These are phyloP conservation scores for Mobula birostris DNA, from an alignment of 2,113 vertebrate species.

Conservation along the genomic window DNA sequence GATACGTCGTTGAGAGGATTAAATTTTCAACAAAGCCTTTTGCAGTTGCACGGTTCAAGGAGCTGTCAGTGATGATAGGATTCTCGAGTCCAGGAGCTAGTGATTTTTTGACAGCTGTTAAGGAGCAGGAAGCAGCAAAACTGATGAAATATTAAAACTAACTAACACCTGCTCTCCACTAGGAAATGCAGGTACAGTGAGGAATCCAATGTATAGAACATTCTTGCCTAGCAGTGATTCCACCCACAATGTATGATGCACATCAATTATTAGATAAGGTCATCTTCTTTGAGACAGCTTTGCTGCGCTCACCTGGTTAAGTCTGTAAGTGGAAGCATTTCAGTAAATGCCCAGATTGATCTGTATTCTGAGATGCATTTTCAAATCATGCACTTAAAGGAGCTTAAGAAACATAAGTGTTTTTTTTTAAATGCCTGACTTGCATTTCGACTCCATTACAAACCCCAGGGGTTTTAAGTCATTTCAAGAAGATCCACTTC, in stretches of 20 bases:
- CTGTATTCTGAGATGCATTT: not conserved
- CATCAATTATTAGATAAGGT: constrained; percentile 16
- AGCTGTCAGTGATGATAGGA: not conserved
- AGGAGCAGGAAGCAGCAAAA: not conserved
- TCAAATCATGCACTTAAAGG: not conserved
- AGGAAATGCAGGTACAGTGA: constrained; percentile 9
- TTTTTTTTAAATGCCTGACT: not conserved
- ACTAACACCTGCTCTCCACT: not conserved
- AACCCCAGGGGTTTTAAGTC: not conserved
- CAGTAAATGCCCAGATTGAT: not conserved
- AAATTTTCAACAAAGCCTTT: not conserved
- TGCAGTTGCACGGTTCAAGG: not conserved
- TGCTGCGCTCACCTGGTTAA: not conserved
- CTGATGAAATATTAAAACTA: constrained; percentile 8
- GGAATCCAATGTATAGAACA: not conserved
- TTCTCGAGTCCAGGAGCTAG: not conserved
- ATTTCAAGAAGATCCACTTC: not conserved
- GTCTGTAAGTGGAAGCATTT: not conserved
- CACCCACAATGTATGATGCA: not conserved
- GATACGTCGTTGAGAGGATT: not conserved
- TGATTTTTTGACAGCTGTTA: not conserved
- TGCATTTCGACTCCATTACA: not conserved
- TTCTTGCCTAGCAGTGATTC: not conserved
- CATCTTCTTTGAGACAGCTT: not conserved
- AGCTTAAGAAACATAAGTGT: not conserved